phyloP scores from a whole-genome alignment of 2,113 vertebrate species.

The Carassius auratus region DNA sequence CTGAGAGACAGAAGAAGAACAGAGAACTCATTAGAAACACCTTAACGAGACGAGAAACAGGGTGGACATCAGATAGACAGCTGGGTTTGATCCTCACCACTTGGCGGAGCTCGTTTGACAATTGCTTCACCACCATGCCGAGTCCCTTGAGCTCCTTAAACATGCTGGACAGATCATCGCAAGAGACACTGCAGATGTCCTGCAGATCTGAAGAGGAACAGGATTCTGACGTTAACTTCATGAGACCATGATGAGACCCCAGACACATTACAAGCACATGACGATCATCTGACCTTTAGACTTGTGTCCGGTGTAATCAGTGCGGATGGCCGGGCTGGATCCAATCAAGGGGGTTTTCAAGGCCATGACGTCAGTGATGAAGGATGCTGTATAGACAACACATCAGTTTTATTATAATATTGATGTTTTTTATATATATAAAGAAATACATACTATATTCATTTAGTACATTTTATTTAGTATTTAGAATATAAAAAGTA shows the following conservation, averaged over 20 bases:
- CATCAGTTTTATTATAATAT: neutral
- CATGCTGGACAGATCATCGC: constrained; percentile 89
- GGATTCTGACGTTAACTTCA: constrained; percentile 21
- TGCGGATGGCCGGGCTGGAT: constrained; percentile 93
- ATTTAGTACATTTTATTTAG: neutral
- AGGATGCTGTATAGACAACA: constrained; percentile 64
- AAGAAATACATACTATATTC: too few relatives aligned
- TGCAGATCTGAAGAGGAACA: constrained; percentile 76
- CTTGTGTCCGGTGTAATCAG: constrained; percentile 92
- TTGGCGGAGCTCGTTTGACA: constrained; percentile 87
- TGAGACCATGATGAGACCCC: neutral
- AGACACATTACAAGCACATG: neutral
- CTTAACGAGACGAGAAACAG: neutral
- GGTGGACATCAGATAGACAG: constrained; percentile 33
- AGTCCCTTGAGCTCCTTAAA: constrained; percentile 91
- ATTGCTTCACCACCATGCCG: constrained; percentile 84
- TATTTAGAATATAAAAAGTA: neutral
- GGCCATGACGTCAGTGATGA: constrained; percentile 84
- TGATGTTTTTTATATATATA: too few relatives aligned
- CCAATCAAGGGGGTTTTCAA: constrained; percentile 89
- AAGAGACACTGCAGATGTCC: constrained; percentile 91
- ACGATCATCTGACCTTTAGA: constrained; percentile 78
- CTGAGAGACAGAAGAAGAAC: constrained; percentile 65
- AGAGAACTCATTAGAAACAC: neutral
- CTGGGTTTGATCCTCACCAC: constrained; percentile 80